Percentiles rank a stretch among this genome's conserved stretches.
phyloP scores from a whole-genome alignment of 2,113 vertebrate genomes.

The Chamaetylas fuelleborni region DNA sequence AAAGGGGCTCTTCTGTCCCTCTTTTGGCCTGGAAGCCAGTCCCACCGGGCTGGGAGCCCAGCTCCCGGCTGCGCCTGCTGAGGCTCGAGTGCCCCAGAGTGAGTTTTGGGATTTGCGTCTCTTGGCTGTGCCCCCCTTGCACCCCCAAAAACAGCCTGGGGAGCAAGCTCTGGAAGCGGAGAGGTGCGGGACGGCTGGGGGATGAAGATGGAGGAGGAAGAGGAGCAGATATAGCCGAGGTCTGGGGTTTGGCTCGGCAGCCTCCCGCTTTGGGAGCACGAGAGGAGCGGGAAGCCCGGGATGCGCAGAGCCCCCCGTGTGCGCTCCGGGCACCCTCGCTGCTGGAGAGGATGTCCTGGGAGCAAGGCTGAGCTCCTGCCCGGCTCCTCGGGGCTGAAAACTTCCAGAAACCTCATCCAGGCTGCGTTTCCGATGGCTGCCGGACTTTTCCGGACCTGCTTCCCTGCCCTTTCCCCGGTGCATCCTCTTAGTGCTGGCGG shows the following conservation, averaged over 20 bases:
- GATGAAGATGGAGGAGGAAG: neutral
- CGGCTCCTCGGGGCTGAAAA: neutral
- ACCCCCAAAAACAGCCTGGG: neutral
- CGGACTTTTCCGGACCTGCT: constrained; percentile 13
- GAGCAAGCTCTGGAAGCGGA: neutral
- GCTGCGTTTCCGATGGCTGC: constrained; percentile 27
- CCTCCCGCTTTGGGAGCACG: fast-evolving
- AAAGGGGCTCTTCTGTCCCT: neutral
- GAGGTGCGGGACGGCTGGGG: neutral
- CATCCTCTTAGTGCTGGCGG: neutral
- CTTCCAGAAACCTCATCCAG: neutral
- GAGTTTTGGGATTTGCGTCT: neutral
- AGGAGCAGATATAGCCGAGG: neutral
- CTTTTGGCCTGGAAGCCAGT: neutral
- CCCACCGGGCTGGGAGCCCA: neutral
- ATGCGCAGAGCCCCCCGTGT: neutral
- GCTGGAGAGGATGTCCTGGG: fast-evolving
- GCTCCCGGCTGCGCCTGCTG: fast-evolving
- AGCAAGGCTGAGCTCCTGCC: neutral
- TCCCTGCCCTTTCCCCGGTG: neutral
- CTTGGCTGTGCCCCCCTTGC: neutral
- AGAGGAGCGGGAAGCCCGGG: neutral
- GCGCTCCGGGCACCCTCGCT: no score
- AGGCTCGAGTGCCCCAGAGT: neutral
- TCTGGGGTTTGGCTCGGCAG: neutral